Evolutionary conservation across 2,113 vertebrate species (phyloP), one percentile per base, ranked within the genome.

Genomic region (Collichthys lucidus): DNA sequence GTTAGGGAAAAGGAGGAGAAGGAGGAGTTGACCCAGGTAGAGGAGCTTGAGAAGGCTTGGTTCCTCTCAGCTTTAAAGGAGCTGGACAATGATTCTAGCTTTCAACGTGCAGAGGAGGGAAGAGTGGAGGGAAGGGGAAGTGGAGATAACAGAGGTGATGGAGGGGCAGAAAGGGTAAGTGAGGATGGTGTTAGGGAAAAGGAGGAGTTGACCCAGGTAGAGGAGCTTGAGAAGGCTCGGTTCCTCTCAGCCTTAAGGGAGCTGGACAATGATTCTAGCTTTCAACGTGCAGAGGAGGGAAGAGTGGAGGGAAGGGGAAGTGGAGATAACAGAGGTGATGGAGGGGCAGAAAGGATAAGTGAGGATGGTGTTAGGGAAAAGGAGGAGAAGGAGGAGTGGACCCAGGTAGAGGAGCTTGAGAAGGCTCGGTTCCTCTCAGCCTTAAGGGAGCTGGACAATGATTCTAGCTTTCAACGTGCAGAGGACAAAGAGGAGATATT

Each of bases 11-110:
- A 76, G 53, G 31, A n/a, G n/a, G n/a, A 55, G 66, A 83, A 19
- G 47, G 75, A 73, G 49, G 84, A 90, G 77, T 12, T 42, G 60
- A 79, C 71, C 4, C 49, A 56, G 56, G 77, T 83, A 65, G 80
- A 88, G 49, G 86, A 88, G 73, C 49, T 82, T 29, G 63, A 3
- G 42, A 22, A n/a, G 5, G 70, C 35, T 12, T 35, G 79, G 44
- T 56, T 80, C 73, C 56, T 85, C 17, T 42, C 49, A 46, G 62
- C 65, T 40, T 80, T 64, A 6, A 57, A 60, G 22, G 88, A 91
- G 50, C 71, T 93, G 74, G 91, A 93, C 76, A 92, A 80, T 5
- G 91, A 94, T 66, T 85, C 83, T 47, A 91, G 74, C 55, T 93
- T 94, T 82, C 92, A 90, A 40, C 70, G 60, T 42, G 22, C 46